Evolutionary conservation across 2,888 invertebrate genomes (phyloP), one percentile per base, ranked within the genome.

Genomic region (Lepetodrilus schrolli): DNA sequence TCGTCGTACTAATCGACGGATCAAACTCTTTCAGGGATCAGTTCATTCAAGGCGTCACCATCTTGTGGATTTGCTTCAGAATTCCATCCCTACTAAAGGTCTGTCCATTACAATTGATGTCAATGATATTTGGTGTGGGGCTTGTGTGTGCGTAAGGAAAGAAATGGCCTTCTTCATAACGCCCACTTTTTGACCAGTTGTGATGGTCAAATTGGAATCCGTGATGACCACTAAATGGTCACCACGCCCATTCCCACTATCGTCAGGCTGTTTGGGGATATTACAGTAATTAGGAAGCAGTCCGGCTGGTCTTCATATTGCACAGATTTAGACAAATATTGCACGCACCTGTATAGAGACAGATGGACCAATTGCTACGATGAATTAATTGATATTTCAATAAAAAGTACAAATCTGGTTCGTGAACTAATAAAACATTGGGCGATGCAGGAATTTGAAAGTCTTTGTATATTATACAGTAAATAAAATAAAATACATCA

Each of bases 1-100:
- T 68, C 68, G 68, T 23, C 68, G 26, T 43, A 34, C 58, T 58
- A 58, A 58, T 58, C 58, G 58, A 30, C 58, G 58, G 58, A 58
- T 58, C 58, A 58, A 23, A 13, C 0, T 58, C 58, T 30, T 58
- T 58, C 58, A 58, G 17, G 58, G 58, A 58, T 58, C 58, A 58
- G 26, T 58, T 58, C 58, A 30, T 58, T 58, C 30, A n/a, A 58
- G 26, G 34, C 58, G 26, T 17, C 43, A 58, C 58, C 58, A 58
- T 58, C 58, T 58, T 58, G 58, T 26, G 30, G 17, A n/a, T n/a
- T 58, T 30, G 30, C n/a, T n/a, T 58, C 58, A 23, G 17, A 30
- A 26, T 58, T 58, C 58, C 58, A 30, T 34, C 58, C 58, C 58
- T 58, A 34, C 17, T 34, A 58, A 30, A 23, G 30, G 34, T 17